Percentiles rank a stretch among this genome's conserved stretches.
Conservation (phyloP, 2,888 invertebrate genomes). For the Xanthorhoe spadicearia region DNA sequence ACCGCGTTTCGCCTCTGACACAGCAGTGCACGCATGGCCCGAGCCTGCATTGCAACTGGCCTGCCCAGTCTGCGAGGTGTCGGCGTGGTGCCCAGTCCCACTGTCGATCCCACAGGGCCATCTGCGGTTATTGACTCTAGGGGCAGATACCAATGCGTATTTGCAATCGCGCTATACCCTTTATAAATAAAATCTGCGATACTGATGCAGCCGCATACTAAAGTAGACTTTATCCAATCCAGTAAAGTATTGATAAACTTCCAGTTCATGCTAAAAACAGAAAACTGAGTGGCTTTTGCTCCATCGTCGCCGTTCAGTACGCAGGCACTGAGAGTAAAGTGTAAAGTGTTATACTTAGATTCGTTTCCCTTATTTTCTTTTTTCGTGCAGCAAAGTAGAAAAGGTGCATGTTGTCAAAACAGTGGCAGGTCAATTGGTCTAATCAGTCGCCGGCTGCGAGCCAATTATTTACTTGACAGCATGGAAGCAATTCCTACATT, state of each 20-base stretch:
- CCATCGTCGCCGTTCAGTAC: slow-evolving; percentile 6
- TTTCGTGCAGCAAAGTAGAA: slow-evolving; percentile 4
- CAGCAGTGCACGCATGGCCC: slow-evolving; percentile 47
- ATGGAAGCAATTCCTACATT: slow-evolving; percentile 84
- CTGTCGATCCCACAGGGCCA: slow-evolving; percentile 41
- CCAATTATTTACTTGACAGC: slow-evolving; percentile 83
- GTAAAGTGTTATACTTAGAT: not conserved
- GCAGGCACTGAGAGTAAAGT: slow-evolving; percentile 4
- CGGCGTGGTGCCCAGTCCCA: slow-evolving; percentile 37
- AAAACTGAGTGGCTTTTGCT: slow-evolving; percentile 15
- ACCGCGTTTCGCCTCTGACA: slow-evolving; percentile 45
- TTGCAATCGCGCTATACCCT: slow-evolving; percentile 41
- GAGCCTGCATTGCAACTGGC: slow-evolving; percentile 38
- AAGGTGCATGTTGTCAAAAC: slow-evolving; percentile 79
- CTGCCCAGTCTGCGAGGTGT: slow-evolving; percentile 43
- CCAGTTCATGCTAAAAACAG: slow-evolving; percentile 29
- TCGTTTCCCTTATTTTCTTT: not conserved
- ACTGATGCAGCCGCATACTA: slow-evolving; percentile 33
- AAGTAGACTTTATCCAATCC: slow-evolving; percentile 29
- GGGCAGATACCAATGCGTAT: slow-evolving; percentile 43
- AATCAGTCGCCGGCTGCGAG: slow-evolving; percentile 80
- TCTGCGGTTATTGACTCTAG: slow-evolving; percentile 54
- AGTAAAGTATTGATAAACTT: slow-evolving; percentile 28
- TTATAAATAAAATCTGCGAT: slow-evolving; percentile 42
- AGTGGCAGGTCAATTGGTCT: slow-evolving; percentile 81